A percentile compares a stretch with the other conserved stretches of the same genome.
phyloP scores from a whole-genome alignment of 2,113 vertebrate genomes.

The Alouatta palliata region DNA sequence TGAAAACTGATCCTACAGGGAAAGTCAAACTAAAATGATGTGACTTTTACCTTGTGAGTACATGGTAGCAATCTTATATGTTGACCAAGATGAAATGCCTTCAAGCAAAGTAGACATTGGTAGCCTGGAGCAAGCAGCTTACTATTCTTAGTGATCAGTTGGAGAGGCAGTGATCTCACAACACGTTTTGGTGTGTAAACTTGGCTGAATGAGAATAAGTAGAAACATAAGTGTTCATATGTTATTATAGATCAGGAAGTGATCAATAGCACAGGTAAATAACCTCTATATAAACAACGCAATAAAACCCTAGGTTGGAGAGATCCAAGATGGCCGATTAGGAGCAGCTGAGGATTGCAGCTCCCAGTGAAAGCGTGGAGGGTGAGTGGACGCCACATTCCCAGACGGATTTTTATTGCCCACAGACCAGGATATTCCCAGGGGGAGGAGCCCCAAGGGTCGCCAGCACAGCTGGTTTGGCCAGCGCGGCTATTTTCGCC shows the following conservation, averaged over 20 bases:
- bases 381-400: too few species aligned
- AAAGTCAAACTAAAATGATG: not conserved
- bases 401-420: too few species aligned
- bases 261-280: not conserved
- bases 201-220: slow-evolving; percentile 57
- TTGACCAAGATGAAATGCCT: slow-evolving; percentile 81
- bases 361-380: too few species aligned
- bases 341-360: too few species aligned
- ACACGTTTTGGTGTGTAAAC: slow-evolving; percentile 72
- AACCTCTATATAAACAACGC: not conserved
- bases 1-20: not conserved
- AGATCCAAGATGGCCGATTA: too few species aligned
- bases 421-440: too few species aligned
- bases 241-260: not conserved
- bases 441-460: too few species aligned
- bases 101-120: slow-evolving; percentile 87
- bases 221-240: not conserved
- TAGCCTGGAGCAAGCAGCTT: slow-evolving; percentile 81
- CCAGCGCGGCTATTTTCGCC: too few species aligned
- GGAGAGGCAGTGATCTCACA: slow-evolving; percentile 76
- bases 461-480: too few species aligned
- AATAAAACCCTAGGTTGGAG: not conserved
- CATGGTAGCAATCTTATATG: slow-evolving; percentile 82
- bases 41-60: slow-evolving; percentile 84
- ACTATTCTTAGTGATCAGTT: slow-evolving; percentile 78